Evolutionary conservation across 2,113 vertebrate genomes (phyloP).

Genomic region (Cephalophus harveyi): DNA sequence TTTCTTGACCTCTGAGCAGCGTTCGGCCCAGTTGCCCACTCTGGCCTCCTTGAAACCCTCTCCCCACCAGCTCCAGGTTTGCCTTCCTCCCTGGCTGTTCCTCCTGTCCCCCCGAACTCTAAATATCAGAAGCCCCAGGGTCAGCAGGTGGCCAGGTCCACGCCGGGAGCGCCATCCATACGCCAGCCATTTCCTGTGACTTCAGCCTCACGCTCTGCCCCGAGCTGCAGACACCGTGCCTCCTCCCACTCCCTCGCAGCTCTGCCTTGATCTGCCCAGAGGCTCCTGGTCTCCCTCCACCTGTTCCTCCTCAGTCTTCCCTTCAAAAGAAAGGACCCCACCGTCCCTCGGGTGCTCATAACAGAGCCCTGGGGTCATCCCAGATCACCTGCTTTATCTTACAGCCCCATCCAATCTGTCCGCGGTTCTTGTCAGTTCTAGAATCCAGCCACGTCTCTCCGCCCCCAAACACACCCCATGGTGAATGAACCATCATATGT

Average conservation of each 20-base stretch:
- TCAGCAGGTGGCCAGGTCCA: background rate
- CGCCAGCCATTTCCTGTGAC: background rate
- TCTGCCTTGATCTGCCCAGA: background rate
- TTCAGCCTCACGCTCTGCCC: background rate
- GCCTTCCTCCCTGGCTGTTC: background rate
- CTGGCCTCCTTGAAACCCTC: background rate
- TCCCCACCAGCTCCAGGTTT: background rate
- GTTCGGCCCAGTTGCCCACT: background rate
- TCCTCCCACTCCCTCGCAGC: background rate
- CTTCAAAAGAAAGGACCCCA: background rate
- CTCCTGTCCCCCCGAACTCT: background rate
- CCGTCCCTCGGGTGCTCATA: background rate
- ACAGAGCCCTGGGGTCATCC: background rate
- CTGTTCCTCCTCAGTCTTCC: background rate
- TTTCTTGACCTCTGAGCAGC: background rate
- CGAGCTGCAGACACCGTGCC: rapidly evolving
- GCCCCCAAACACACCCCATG: background rate
- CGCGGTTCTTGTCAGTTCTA: background rate
- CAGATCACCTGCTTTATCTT: background rate
- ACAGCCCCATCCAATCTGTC: background rate
- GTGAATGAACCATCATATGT: too few relatives aligned
- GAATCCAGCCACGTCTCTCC: background rate
- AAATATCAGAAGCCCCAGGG: background rate
- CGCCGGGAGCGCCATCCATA: background rate
- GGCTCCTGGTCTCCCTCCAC: background rate